phyloP scores from a whole-genome alignment of 92 coral and sea anemone genomes.

The Hydrozoanthus gracilis region DNA sequence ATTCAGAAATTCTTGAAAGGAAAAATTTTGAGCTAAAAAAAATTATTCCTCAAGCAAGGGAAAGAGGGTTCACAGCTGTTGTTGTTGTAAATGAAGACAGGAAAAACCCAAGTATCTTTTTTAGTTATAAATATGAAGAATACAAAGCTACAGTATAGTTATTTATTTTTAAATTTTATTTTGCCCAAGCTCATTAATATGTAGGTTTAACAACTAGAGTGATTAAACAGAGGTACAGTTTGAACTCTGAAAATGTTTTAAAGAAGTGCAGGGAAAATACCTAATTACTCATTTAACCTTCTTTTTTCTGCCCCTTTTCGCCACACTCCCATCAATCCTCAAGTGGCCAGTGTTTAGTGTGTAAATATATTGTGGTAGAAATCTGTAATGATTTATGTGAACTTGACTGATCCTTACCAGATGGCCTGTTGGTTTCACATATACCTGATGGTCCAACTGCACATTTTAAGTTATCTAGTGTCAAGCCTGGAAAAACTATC shows the following conservation, averaged over 20 bases:
- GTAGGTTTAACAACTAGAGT: too few relatives aligned
- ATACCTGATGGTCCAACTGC: conserved; percentile 99
- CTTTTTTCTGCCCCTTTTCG: too few relatives aligned
- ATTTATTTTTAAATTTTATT: too few relatives aligned
- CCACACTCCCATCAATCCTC: too few relatives aligned
- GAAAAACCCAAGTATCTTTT: conserved; percentile 96
- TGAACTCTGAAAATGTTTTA: too few relatives aligned
- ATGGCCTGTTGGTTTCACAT: conserved; percentile 81
- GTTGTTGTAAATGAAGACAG: conserved; percentile 90
- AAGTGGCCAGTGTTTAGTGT: neutral
- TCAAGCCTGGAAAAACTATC: conserved; percentile 76
- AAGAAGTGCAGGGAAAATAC: too few relatives aligned
- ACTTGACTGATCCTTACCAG: conserved; percentile 50
- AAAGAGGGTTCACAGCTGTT: conserved; percentile 87
- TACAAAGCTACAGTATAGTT: neutral
- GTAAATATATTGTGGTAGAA: too few relatives aligned
- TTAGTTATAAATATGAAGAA: neutral
- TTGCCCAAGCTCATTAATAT: neutral
- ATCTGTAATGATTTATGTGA: neutral
- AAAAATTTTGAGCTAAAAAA: conserved; percentile 93
- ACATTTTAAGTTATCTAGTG: conserved; percentile 82
- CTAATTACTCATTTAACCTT: too few relatives aligned
- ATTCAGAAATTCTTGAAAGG: conserved; percentile 87
- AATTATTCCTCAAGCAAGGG: conserved; percentile 88
- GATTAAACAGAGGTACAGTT: too few relatives aligned